phyloP scores from a whole-genome alignment of 2,888 invertebrate genomes.

The Chironomus tentans region DNA sequence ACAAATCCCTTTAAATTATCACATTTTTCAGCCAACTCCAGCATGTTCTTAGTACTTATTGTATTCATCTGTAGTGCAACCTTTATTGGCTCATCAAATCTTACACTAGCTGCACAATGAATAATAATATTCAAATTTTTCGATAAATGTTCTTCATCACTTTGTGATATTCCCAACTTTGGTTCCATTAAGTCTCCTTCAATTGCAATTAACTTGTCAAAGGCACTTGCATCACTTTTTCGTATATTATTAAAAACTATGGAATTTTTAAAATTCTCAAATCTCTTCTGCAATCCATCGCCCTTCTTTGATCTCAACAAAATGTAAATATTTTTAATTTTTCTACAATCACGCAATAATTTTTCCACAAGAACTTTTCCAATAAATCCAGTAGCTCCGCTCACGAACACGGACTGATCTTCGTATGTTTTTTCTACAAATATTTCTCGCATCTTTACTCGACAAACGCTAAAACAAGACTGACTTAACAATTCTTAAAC shows the following conservation, averaged over 20 bases:
- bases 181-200: constrained; percentile 11
- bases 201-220: neutral
- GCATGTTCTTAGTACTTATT: constrained; percentile 29
- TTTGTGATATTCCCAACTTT: neutral
- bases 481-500: neutral
- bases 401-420: constrained; percentile 30
- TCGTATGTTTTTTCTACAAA: constrained; percentile 10
- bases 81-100: constrained; percentile 46
- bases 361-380: constrained; percentile 33
- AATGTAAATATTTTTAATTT: constrained; percentile 30
- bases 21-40: constrained; percentile 29
- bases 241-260: constrained; percentile 21
- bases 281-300: constrained; percentile 23
- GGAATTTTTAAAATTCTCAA: constrained; percentile 26
- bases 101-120: constrained; percentile 48
- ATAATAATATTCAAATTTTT: constrained; percentile 42
- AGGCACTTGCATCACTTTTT: neutral
- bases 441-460: constrained; percentile 18
- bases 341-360: constrained; percentile 31
- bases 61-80: constrained; percentile 31
- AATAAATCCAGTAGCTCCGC: constrained; percentile 32
- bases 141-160: constrained; percentile 9
- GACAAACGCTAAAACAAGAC: neutral
- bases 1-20: constrained; percentile 36
- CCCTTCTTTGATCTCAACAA: constrained; percentile 28